Evolutionary conservation across 2,888 invertebrate genomes (phyloP), one percentile per base, ranked within the genome.

Genomic region (Adineta ricciae): DNA sequence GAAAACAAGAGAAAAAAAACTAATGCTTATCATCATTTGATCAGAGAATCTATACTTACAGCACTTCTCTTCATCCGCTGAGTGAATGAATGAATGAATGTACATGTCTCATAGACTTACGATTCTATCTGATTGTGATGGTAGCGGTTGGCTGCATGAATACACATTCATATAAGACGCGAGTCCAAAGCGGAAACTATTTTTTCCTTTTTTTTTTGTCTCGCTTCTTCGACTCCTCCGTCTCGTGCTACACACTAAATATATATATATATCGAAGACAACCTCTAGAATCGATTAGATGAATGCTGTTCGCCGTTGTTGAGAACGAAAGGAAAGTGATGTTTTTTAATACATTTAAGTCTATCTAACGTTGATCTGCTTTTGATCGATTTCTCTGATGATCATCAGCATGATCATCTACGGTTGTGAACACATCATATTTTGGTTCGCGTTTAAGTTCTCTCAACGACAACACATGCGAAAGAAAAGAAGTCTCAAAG

Each of bases 281-380:
- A 64, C 27, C 64, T 64, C 64, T 64, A 64, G 64, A 64, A 64
- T 64, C 64, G 64, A 64, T 64, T 64, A 64, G 32, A 16, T 64
- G 64, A 64, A 32, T 14, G 19, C 32, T 32, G 64, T 64, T 64
- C 32, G 19, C 19, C 64, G 32, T 64, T 3, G 27, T 64, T 5
- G 32, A 64, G 64, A 32, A 32, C 32, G 16, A 64, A 64, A 64
- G 64, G 64, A 64, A 64, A 64, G 32, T 64, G 64, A 64, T 64
- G 64, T 27, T 64, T 64, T 64, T 64, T 27, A 64, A 27, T 11
- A 19, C 32, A 64, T 64, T 64, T 64, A 64, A 32, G 19, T 64
- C 11, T 64, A 64, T 1, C 32, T 27, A 19, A 64, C 16, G 32
- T 64, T 64, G 32, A 64, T 64, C 64, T 32, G 64, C 32, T 32